Conservation (phyloP, 1,140 invertebrate genomes). For the Brachionus rubens region DNA sequence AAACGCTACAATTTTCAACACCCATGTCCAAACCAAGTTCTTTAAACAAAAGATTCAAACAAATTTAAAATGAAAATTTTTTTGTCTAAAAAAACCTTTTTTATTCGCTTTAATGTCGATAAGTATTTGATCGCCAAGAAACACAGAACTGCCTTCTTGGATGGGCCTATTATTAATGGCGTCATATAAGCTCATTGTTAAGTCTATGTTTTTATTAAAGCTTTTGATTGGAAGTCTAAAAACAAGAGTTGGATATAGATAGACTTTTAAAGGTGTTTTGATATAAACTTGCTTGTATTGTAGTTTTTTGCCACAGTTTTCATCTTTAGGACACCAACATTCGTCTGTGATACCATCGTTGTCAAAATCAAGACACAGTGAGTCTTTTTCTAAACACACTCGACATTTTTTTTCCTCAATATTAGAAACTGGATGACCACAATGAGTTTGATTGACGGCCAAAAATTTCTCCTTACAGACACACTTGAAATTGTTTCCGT, state of each 20-base stretch:
- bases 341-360: constrained; percentile 36
- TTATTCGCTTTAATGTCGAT: constrained; percentile 20
- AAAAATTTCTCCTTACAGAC: constrained; percentile 35
- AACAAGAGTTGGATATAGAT: not conserved
- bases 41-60: not conserved
- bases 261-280: not conserved
- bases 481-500: constrained; percentile 4
- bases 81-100: constrained; percentile 8
- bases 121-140: constrained; percentile 34
- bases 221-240: constrained; percentile 8
- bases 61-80: not conserved
- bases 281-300: constrained; percentile 1
- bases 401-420: constrained; percentile 39
- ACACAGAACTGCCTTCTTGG: not conserved
- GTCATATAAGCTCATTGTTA: constrained; percentile 12
- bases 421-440: constrained; percentile 34
- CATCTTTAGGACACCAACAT: constrained; percentile 43
- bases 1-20: constrained; percentile 16
- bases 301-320: constrained; percentile 1
- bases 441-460: constrained; percentile 33
- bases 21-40: not conserved
- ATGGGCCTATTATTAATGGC: not conserved
- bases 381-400: constrained; percentile 35
- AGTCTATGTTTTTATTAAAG: constrained; percentile 17
- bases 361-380: constrained; percentile 37